These are phyloP conservation scores for Blastomussa wellsi DNA, from an alignment of 92 coral and sea anemone genomes.

Conservation along the genomic window DNA sequence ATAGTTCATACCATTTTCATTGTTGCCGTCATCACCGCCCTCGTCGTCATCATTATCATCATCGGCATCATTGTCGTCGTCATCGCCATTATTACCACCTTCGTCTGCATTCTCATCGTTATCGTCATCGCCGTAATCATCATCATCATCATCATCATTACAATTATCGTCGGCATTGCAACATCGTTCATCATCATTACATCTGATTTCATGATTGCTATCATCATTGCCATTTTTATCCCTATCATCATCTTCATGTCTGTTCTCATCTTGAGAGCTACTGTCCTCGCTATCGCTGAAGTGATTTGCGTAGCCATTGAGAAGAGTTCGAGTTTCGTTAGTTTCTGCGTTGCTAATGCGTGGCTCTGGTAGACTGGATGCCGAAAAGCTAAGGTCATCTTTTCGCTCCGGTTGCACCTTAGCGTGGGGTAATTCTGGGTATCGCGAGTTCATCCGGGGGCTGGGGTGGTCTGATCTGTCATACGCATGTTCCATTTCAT, in stretches of 20 bases:
- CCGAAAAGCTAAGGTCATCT: background rate
- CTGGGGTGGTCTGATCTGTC: background rate
- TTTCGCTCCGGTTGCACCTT: background rate
- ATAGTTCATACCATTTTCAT: background rate
- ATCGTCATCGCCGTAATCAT: background rate
- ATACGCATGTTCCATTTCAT: background rate
- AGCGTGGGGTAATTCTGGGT: background rate
- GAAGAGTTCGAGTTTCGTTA: background rate
- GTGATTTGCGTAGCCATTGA: background rate
- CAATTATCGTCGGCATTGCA: background rate
- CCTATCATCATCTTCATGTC: background rate
- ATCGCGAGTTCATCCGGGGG: background rate
- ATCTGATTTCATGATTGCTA: no score
- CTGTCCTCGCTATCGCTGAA: background rate
- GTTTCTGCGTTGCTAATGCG: background rate
- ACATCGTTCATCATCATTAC: background rate
- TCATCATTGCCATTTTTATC: background rate
- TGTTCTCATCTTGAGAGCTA: background rate
- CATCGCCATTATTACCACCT: background rate
- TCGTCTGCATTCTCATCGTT: no score
- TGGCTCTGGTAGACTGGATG: background rate
- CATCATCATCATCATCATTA: background rate
- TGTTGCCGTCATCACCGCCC: background rate
- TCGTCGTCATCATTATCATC: background rate
- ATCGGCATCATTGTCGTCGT: background rate